Percentiles rank a stretch among this genome's conserved stretches.
Evolutionary conservation across 2,888 invertebrate species (phyloP).

Genomic region (Acanthosoma haemorrhoidale): DNA sequence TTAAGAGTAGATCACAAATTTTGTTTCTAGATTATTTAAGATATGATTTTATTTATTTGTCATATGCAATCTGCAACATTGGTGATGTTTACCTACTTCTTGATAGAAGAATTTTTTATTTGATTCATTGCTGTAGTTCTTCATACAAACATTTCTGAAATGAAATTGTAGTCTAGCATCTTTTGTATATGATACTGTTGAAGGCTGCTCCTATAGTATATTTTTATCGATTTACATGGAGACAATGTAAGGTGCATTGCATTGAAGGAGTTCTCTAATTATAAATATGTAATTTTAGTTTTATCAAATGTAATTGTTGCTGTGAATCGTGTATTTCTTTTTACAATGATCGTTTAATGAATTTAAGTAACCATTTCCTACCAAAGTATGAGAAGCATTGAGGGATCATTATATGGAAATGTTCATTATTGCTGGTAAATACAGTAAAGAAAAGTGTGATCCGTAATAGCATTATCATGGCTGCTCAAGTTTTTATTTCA

Average conservation of each 20-base stretch:
- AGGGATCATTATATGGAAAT: neutral
- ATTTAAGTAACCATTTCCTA: neutral
- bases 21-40: no score
- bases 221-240: neutral
- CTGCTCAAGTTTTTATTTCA: slow-evolving; percentile 25
- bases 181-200: no score
- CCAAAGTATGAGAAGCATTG: neutral
- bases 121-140: no score
- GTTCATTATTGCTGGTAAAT: neutral
- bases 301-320: slow-evolving; percentile 7
- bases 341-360: neutral
- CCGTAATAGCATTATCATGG: neutral
- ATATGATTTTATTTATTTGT: no score
- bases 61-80: no score
- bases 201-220: neutral
- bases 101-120: no score
- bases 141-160: no score
- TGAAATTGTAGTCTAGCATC: no score
- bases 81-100: no score
- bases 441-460: neutral
- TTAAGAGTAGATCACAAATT: no score
- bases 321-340: neutral
- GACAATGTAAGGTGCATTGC: neutral
- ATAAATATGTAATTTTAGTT: slow-evolving; percentile 3
- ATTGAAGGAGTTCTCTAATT: neutral